These are phyloP conservation scores for Tetragonula carbonaria DNA, from an alignment of 2,888 invertebrate genomes.

Conservation along the genomic window DNA sequence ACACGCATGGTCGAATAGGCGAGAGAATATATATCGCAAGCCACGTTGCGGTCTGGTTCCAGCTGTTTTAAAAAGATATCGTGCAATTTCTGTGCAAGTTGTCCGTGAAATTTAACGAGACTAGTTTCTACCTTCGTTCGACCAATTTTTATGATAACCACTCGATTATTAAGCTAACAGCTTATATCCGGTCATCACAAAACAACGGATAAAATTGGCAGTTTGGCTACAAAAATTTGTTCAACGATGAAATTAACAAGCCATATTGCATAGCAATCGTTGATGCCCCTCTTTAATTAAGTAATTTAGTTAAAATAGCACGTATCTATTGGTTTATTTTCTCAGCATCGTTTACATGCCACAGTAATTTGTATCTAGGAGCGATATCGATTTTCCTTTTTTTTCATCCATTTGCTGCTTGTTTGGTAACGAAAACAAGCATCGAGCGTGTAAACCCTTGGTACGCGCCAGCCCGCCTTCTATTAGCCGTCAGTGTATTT, in stretches of 20 bases:
- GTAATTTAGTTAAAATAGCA: slow-evolving; percentile 9
- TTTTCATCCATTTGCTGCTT: slow-evolving; percentile 37
- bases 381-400: slow-evolving; percentile 29
- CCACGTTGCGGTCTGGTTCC: slow-evolving; percentile 19
- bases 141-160: neutral
- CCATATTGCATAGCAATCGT: no score
- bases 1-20: slow-evolving; percentile 23
- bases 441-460: slow-evolving; percentile 30
- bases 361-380: slow-evolving; percentile 37
- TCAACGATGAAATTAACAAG: neutral
- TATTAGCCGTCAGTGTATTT: slow-evolving; percentile 61
- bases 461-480: slow-evolving; percentile 29
- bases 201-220: neutral
- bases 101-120: slow-evolving; percentile 51
- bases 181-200: neutral
- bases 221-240: neutral
- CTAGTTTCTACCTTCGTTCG: neutral
- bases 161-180: neutral
- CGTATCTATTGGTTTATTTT: slow-evolving; percentile 29
- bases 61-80: slow-evolving; percentile 42
- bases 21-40: slow-evolving; percentile 6
- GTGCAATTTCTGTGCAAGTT: slow-evolving; percentile 34
- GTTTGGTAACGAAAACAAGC: slow-evolving; percentile 34
- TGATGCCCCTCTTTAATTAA: neutral
- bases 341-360: neutral